These are phyloP conservation scores for Ovibos moschatus DNA, from an alignment of 2,113 vertebrate species.

Conservation along the genomic window DNA sequence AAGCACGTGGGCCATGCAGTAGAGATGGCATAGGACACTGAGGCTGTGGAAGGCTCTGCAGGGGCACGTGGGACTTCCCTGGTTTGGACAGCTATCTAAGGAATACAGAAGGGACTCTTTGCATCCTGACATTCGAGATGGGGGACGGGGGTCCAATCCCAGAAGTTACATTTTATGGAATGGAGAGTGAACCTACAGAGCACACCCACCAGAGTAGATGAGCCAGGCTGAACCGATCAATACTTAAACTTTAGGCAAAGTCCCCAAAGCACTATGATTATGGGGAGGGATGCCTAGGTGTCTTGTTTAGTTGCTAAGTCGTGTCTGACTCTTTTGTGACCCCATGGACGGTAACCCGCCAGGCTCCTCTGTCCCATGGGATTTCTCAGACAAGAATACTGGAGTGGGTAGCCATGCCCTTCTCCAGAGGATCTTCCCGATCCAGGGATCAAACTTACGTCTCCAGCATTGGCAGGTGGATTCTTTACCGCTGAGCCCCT, in stretches of 20 bases:
- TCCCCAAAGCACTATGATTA: not conserved
- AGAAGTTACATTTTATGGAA: not conserved
- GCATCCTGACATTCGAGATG: not conserved
- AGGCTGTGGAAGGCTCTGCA: not conserved
- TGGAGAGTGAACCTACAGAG: not conserved
- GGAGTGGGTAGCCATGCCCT: not conserved
- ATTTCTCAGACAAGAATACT: not conserved
- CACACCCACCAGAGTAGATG: accelerated
- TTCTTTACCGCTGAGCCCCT: not conserved
- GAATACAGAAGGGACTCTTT: not conserved
- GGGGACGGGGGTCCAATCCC: too few relatives aligned
- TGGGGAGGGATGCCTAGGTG: not conserved
- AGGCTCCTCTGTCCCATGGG: not conserved
- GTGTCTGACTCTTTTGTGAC: not conserved
- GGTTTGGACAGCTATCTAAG: not conserved
- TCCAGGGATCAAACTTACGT: not conserved
- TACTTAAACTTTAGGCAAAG: not conserved
- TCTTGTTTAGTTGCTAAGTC: not conserved
- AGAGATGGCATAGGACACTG: not conserved
- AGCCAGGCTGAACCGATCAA: not conserved
- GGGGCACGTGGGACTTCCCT: not conserved
- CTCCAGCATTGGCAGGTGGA: not conserved
- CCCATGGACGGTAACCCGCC: not conserved
- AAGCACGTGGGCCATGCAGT: accelerated
- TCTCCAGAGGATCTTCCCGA: not conserved